Percentiles rank a stretch among this genome's conserved stretches.
These are phyloP conservation scores for Nephrotoma flavescens DNA, from an alignment of 2,888 invertebrate genomes.

Conservation along the genomic window DNA sequence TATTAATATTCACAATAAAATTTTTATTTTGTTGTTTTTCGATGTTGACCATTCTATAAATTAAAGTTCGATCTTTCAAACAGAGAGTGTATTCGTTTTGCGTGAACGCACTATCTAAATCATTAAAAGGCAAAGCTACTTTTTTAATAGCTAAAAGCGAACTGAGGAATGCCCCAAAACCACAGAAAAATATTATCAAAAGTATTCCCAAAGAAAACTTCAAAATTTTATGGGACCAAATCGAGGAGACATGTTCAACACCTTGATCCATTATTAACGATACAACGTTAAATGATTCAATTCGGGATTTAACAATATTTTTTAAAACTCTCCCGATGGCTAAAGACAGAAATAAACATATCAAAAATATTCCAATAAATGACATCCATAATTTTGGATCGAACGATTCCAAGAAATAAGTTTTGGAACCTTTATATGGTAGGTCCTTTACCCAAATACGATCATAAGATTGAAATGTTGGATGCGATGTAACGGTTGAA, in stretches of 20 bases:
- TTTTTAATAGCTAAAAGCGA: too few relatives aligned
- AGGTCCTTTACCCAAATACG: neutral
- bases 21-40: neutral
- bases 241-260: neutral
- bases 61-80: neutral
- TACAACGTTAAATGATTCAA: neutral
- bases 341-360: neutral
- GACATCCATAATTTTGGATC: neutral
- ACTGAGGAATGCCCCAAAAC: too few relatives aligned
- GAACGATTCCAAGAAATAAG: neutral
- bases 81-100: too few relatives aligned
- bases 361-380: neutral
- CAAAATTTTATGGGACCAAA: too few relatives aligned
- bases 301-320: neutral
- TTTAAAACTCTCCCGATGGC: neutral
- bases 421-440: neutral
- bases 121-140: neutral
- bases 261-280: neutral
- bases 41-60: neutral
- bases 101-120: neutral
- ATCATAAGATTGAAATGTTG: neutral
- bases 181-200: too few relatives aligned
- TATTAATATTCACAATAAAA: neutral
- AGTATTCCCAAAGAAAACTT: too few relatives aligned
- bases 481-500: neutral